A percentile compares a stretch with the other conserved stretches of the same genome.
phyloP scores from a whole-genome alignment of 2,888 invertebrate genomes.

The Limnephilus marmoratus region DNA sequence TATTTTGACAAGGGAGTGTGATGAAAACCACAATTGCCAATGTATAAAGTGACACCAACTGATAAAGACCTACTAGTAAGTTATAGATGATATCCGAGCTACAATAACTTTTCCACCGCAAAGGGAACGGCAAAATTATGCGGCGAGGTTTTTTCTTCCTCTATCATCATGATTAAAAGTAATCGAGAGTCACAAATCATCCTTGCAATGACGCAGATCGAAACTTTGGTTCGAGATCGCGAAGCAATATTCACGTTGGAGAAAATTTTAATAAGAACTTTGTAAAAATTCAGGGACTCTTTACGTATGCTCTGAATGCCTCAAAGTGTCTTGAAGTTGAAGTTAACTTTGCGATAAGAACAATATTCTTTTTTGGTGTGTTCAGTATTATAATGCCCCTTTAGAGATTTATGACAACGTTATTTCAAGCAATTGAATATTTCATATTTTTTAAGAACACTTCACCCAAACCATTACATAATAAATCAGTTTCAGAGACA shows the following conservation, averaged over 20 bases:
- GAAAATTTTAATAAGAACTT: conserved; percentile 42
- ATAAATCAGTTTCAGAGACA: neutral
- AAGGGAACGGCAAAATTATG: conserved; percentile 26
- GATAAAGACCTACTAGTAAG: neutral
- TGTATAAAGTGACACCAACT: conserved; percentile 3
- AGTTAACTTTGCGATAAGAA: conserved; percentile 13
- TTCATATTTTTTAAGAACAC: neutral
- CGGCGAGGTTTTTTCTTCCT: conserved; percentile 10
- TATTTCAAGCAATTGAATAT: neutral
- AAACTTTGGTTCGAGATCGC: conserved; percentile 11
- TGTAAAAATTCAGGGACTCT: conserved; percentile 24
- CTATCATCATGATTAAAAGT: conserved; percentile 45
- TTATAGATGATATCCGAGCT: neutral
- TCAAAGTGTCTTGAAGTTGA: neutral
- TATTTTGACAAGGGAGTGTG: neutral
- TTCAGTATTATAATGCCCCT: neutral
- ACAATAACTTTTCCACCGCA: conserved; percentile 20
- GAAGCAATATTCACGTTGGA: neutral
- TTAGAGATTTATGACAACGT: neutral
- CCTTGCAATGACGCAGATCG: conserved; percentile 22
- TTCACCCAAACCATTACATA: neutral
- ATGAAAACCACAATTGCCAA: neutral
- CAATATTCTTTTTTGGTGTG: conserved; percentile 9
- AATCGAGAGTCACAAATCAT: conserved; percentile 44
- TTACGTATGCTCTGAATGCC: neutral